These are phyloP conservation scores for Tretioscincus oriximinensis DNA, from an alignment of 2,113 vertebrate genomes.

Conservation along the genomic window DNA sequence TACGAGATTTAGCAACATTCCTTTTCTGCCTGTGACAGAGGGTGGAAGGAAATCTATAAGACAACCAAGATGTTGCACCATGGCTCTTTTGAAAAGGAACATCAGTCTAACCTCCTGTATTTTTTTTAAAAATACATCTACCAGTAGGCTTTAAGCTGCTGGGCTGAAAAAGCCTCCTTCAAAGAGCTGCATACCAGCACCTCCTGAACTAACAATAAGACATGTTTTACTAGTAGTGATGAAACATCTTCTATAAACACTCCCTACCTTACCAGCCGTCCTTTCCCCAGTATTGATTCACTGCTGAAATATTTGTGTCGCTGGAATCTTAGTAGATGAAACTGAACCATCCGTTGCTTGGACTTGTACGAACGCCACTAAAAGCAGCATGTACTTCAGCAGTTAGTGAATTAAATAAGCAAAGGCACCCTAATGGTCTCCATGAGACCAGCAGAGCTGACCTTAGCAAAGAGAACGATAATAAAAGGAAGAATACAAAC, in stretches of 20 bases:
- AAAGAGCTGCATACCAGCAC: slow-evolving; percentile 73
- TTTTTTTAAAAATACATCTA: slow-evolving; percentile 46
- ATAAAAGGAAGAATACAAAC: slow-evolving; percentile 69
- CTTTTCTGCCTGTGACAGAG: neutral
- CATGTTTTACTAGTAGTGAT: slow-evolving; percentile 78
- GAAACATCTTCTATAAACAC: slow-evolving; percentile 81
- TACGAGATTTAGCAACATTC: neutral
- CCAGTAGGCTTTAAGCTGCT: slow-evolving; percentile 57
- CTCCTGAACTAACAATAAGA: slow-evolving; percentile 80
- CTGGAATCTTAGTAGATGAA: slow-evolving; percentile 77
- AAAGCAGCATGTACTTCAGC: slow-evolving; percentile 65
- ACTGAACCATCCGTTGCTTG: slow-evolving; percentile 63
- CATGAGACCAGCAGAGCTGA: slow-evolving; percentile 56
- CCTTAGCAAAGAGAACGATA: slow-evolving; percentile 65
- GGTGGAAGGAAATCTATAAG: neutral
- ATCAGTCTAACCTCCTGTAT: slow-evolving; percentile 34
- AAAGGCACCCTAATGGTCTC: slow-evolving; percentile 67
- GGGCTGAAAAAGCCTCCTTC: slow-evolving; percentile 67
- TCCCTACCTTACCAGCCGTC: slow-evolving; percentile 70
- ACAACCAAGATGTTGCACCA: slow-evolving; percentile 41
- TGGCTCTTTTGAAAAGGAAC: slow-evolving; percentile 38
- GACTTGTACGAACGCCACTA: slow-evolving; percentile 68
- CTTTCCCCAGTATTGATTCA: slow-evolving; percentile 74
- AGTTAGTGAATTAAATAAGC: slow-evolving; percentile 70
- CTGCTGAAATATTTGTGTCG: slow-evolving; percentile 77